Evolutionary conservation across 1,140 invertebrate genomes (phyloP), one percentile per base, ranked within the genome.

Genomic region (Lethrus apterus): DNA sequence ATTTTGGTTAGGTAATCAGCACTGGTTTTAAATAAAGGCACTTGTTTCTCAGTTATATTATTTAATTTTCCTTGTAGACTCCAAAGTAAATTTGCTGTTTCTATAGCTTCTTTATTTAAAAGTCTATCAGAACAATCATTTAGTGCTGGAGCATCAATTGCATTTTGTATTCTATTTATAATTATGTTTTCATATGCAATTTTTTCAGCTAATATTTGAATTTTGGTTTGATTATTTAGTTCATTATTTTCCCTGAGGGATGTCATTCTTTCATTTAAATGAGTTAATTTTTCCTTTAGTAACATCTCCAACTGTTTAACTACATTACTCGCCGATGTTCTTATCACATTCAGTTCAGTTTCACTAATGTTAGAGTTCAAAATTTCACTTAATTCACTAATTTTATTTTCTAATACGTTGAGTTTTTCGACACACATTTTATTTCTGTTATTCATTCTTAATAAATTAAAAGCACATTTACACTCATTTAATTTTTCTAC

Each of bases 151-250:
- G 70, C 48, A 8, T 50, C 46, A 17, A 62, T 58, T 44, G 60
- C 63, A 50, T 62, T 65, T 51, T 59, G 62, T 48, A 66, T 69
- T 46, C 58, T 49, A 50, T 30, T 69, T 23, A 85, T 68, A 35
- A 85, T 67, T 13, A 85, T 75, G 24, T 79, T 80, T 67, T 88
- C 84, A 59, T 80, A 86, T 0, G 84, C 83, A 15, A 87, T 67
- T 54, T 84, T 81, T 59, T 86, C 83, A 1, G 83, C 83, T 46
- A 86, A 63, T 36, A 86, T 70, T 56, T 81, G 76, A 45, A 82
- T 63, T 56, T 78, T 80, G 35, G 79, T 77, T 50, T 77, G 71
- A 26, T 75, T 73, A 42, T 81, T 78, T 44, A 84, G 70, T 51
- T 79, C 74, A 34, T 79, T 78, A 5, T 74, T 71, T 44, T 78